Base-by-base conservation (phyloP, 53 echinoderm and acorn worm genomes). In the Temnopleurus reevesii region DNA sequence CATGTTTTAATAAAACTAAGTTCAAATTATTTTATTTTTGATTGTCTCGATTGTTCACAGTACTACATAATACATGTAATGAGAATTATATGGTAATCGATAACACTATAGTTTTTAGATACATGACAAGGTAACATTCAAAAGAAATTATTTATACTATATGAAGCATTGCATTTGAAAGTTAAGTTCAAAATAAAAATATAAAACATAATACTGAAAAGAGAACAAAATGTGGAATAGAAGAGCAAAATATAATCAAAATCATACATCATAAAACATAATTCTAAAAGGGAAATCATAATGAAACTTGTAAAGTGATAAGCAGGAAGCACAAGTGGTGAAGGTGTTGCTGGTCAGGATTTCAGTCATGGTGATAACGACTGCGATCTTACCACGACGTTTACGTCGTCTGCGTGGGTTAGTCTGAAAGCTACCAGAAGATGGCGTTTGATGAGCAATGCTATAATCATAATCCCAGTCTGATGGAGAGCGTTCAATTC, bases 401-500 rank as follows among this genome's bases (percentile, higher is more conserved):
- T 87, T 87, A n/a, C n/a, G n/a, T 54, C 93, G 90, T 60, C 93
- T 93, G 81, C 93, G 71, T 38, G 79, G 79, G 46, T 79, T 79
- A 47, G 79, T 46, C 17, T 79, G 47, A 28, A 8, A 79, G 66
- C 76, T 33, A 8, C 87, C 89, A 6, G 60, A 90, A 26, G 93
- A 85, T 45, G 86, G 85, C 13, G 41, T 56, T 30, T 24, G 58
- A 30, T 54, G 5, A 45, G 79, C 46, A 19, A 89, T 89, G 77
- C 90, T 94, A 87, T 93, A 96, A 56, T 94, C 96, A 90, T 91
- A 96, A 83, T 96, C 96, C 96, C 96, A 96, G 79, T 96, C 96
- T 96, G 88, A 51, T 18, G 61, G 59, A n/a, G 27, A 19, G 85
- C 46, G 46, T 9, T 49, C 18, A 17, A 66, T 49, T 65, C 88